Evolutionary conservation across 1,140 invertebrate species (phyloP).

Genomic region (Calliphora vicina): DNA sequence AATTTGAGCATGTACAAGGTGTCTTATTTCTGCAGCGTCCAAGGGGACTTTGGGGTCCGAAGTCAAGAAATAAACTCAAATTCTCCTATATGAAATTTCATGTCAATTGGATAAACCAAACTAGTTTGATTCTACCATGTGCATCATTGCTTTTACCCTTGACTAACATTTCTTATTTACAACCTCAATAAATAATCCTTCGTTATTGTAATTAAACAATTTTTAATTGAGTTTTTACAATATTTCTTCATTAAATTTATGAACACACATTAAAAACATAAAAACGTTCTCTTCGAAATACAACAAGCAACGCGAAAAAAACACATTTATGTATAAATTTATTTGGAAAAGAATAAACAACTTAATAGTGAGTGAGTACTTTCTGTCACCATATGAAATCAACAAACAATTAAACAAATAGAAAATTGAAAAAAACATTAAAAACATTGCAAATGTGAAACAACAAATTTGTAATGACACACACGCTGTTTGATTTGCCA

Average conservation of each 20-base stretch:
- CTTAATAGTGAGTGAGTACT: neutral
- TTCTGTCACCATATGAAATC: neutral
- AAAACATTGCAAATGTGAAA: neutral
- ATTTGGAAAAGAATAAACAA: neutral
- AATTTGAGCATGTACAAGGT: too few relatives aligned
- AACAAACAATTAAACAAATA: neutral
- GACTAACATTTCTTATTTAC: neutral
- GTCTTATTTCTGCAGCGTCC: too few relatives aligned
- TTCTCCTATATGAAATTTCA: too few relatives aligned
- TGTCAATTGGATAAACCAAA: too few relatives aligned
- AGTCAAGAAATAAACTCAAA: too few relatives aligned
- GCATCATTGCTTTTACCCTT: neutral
- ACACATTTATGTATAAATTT: neutral
- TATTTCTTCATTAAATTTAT: neutral
- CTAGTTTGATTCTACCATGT: too few relatives aligned
- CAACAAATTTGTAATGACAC: too few relatives aligned
- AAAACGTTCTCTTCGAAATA: neutral
- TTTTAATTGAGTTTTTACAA: neutral
- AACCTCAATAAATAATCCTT: neutral
- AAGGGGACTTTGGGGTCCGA: too few relatives aligned
- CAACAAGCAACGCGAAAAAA: neutral
- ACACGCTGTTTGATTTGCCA: conserved; percentile 27
- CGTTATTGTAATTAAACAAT: neutral
- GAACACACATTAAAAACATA: neutral
- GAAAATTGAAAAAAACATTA: neutral